A percentile compares a stretch with the other conserved stretches of the same genome.
phyloP scores from a whole-genome alignment of 2,797 vertebrate species.

The Scleropages formosus region DNA sequence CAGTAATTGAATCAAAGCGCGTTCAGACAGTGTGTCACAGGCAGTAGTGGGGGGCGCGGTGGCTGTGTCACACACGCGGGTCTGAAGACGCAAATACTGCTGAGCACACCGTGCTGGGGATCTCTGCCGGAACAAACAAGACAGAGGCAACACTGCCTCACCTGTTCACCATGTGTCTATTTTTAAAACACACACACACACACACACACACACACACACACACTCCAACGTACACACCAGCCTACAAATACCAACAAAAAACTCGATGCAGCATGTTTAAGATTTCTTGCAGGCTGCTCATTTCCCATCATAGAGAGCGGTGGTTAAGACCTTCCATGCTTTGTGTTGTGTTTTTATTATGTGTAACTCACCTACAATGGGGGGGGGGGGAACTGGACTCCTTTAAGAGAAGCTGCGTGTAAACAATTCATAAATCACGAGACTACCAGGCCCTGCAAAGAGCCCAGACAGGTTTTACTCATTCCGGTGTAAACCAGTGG shows the following conservation, averaged over 20 bases:
- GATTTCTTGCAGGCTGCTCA: background rate
- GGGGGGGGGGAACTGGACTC: background rate
- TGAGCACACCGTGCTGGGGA: background rate
- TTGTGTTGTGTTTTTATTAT: background rate
- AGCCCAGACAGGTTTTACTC: background rate
- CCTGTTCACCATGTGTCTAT: constrained; percentile 1
- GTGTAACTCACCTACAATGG: background rate
- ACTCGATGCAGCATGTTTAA: background rate
- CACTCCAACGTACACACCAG: background rate
- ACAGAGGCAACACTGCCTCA: background rate
- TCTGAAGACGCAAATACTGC: no score
- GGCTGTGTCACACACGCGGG: background rate
- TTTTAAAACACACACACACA: background rate
- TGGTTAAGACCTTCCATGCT: background rate
- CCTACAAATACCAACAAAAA: background rate
- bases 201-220: background rate
- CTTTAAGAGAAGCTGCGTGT: background rate
- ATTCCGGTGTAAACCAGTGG: background rate
- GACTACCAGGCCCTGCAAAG: background rate
- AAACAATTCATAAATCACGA: background rate
- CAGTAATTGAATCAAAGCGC: constrained; percentile 34
- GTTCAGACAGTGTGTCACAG: constrained; percentile 40
- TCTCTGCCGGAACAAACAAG: background rate
- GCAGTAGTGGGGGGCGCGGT: background rate
- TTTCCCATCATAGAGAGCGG: no score